Conservation (phyloP, 1,140 invertebrate genomes). For the Manduca sexta region DNA sequence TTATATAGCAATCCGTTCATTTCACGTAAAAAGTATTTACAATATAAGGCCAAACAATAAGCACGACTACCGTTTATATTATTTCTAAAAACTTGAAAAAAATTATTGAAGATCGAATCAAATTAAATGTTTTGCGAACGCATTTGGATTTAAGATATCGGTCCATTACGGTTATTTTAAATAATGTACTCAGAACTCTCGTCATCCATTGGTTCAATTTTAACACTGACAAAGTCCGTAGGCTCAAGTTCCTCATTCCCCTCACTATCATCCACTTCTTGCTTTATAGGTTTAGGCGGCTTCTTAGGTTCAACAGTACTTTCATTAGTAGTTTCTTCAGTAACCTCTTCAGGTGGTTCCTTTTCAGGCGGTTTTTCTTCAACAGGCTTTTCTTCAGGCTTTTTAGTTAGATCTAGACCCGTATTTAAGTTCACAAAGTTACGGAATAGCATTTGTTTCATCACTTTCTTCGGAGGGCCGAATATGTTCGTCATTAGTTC, state of each 20-base stretch:
- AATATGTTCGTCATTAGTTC: conserved; percentile 54
- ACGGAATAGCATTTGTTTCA: conserved; percentile 23
- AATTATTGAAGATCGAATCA: no score
- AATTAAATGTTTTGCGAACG: no score
- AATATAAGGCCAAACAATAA: no score
- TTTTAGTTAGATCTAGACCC: conserved; percentile 1
- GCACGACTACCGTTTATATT: no score
- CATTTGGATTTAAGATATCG: no score
- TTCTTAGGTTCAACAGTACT: conserved; percentile 3
- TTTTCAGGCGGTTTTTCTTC: conserved; percentile 17
- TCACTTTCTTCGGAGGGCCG: conserved; percentile 44
- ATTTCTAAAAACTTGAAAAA: no score
- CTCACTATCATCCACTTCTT: conserved; percentile 21
- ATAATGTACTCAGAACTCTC: conserved; percentile 10
- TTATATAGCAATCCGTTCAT: no score
- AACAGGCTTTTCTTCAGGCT: conserved; percentile 10
- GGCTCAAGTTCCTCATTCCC: conserved; percentile 35
- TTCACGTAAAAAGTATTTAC: no score
- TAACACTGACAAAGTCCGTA: conserved; percentile 59
- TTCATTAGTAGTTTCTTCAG: conserved; percentile 11
- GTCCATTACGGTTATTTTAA: neutral
- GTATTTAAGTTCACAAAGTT: conserved; percentile 39
- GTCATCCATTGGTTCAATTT: conserved; percentile 51
- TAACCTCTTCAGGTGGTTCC: conserved; percentile 10
- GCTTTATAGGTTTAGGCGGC: conserved; percentile 4